phyloP scores from a whole-genome alignment of 2,113 vertebrate genomes.

The Acrocephalus kingi region DNA sequence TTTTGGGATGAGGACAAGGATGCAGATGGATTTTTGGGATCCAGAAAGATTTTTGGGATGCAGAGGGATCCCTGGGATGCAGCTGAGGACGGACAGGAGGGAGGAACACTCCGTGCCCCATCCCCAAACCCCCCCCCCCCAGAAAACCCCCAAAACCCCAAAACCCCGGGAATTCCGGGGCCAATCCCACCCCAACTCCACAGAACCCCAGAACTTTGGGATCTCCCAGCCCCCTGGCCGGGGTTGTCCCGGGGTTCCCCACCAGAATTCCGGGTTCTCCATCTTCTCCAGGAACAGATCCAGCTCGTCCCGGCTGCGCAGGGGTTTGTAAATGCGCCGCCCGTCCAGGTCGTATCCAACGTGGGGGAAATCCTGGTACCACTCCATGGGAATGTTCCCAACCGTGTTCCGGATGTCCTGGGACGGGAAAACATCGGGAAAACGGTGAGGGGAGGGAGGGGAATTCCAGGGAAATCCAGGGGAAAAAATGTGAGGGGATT shows the following conservation, averaged over 20 bases:
- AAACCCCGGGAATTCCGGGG: fast-evolving
- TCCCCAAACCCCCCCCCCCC: too few relatives aligned
- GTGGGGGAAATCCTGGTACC: conserved; percentile 94
- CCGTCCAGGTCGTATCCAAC: conserved; percentile 92
- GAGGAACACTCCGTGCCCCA: not conserved
- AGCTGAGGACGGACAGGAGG: too few relatives aligned
- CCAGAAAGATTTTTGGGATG: not conserved
- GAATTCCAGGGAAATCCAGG: not conserved
- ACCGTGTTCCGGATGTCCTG: conserved; percentile 97
- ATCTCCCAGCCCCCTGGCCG: not conserved
- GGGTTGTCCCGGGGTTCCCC: not conserved
- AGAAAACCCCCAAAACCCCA: fast-evolving
- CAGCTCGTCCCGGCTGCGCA: conserved; percentile 89
- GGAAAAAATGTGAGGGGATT: not conserved
- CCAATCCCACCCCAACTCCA: not conserved
- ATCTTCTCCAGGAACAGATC: conserved; percentile 95
- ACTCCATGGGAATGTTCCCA: conserved; percentile 94
- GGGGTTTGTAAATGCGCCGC: conserved; percentile 87
- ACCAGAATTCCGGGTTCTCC: conserved; percentile 96
- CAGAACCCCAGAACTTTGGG: too few relatives aligned
- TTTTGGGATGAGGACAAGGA: too few relatives aligned
- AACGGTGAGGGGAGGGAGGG: not conserved
- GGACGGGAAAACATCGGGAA: not conserved
- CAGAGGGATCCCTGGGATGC: not conserved
- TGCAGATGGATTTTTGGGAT: too few relatives aligned